Evolutionary conservation across 2,888 invertebrate species (phyloP).

Genomic region (Watsonalla binaria): DNA sequence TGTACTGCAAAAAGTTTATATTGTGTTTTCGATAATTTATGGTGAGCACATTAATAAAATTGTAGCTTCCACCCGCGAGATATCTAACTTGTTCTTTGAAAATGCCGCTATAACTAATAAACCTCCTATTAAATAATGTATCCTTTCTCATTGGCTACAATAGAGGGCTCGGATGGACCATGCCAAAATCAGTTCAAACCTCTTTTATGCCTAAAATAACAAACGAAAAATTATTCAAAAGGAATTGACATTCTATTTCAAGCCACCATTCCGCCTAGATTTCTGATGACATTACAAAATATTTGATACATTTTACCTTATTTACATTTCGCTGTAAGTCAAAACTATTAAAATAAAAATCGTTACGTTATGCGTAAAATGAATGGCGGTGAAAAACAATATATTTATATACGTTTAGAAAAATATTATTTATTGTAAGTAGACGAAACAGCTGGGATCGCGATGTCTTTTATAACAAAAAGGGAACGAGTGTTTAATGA

Average conservation of each 20-base stretch:
- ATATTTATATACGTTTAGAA: conserved; percentile 41
- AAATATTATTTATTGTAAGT: conserved; percentile 43
- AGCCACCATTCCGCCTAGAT: conserved; percentile 54
- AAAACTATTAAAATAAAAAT: conserved; percentile 37
- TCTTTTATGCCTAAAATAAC: conserved; percentile 7
- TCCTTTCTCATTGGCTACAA: too few species aligned
- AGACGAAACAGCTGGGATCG: conserved; percentile 30
- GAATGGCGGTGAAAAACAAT: conserved; percentile 56
- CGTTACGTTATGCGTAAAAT: conserved; percentile 56
- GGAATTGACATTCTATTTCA: conserved; percentile 54
- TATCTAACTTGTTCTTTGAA: too few species aligned
- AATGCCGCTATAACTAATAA: too few species aligned
- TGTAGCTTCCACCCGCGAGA: too few species aligned
- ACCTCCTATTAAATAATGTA: too few species aligned
- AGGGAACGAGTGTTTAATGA: conserved; percentile 69
- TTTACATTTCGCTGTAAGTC: conserved; percentile 53
- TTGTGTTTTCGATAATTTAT: too few species aligned
- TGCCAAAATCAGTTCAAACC: not conserved
- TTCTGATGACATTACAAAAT: conserved; percentile 63
- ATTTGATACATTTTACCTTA: conserved; percentile 40
- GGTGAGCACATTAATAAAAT: too few species aligned
- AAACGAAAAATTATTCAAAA: conserved; percentile 29
- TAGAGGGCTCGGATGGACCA: too few species aligned
- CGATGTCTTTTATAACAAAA: conserved; percentile 73
- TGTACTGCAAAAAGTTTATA: too few species aligned